These are phyloP conservation scores for Meliscaeva auricollis DNA, from an alignment of 2,888 invertebrate species.

Conservation along the genomic window DNA sequence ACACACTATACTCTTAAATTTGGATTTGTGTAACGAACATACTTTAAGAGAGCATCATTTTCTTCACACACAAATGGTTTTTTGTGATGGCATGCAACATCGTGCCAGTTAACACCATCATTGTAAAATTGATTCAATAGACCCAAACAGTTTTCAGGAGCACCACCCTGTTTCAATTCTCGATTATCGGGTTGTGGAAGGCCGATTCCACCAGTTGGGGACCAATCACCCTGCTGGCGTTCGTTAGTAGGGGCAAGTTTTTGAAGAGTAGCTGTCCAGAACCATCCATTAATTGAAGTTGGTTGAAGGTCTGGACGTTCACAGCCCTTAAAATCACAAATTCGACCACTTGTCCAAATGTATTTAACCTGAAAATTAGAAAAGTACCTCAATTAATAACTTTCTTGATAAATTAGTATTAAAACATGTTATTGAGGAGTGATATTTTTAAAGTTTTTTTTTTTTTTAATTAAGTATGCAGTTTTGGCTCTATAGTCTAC, in stretches of 20 bases:
- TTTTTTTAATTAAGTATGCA: too few species aligned
- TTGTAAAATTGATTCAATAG: constrained; percentile 95
- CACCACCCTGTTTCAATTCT: constrained; percentile 92
- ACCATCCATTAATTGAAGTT: constrained; percentile 93
- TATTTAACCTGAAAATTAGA: constrained; percentile 88
- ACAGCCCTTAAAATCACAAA: constrained; percentile 96
- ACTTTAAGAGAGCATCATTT: constrained; percentile 93
- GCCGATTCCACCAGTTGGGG: constrained; percentile 93
- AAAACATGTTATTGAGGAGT: too few species aligned
- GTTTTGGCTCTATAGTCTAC: too few species aligned
- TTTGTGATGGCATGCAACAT: constrained; percentile 95
- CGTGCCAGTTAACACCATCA: constrained; percentile 96
- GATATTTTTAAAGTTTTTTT: too few species aligned
- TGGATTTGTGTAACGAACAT: constrained; percentile 92
- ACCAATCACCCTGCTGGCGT: constrained; percentile 94
- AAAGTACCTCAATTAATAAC: constrained; percentile 26
- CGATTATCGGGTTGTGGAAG: constrained; percentile 95
- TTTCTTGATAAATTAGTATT: too few species aligned
- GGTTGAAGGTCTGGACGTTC: constrained; percentile 94
- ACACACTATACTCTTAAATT: constrained; percentile 88
- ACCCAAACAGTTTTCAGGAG: constrained; percentile 93
- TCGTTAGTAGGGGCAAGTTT: constrained; percentile 93
- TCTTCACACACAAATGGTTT: constrained; percentile 96
- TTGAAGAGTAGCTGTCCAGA: constrained; percentile 95
- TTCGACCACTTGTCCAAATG: constrained; percentile 95